These are phyloP conservation scores for Rhinella marina DNA, from an alignment of 2,797 vertebrate genomes.

Conservation along the genomic window DNA sequence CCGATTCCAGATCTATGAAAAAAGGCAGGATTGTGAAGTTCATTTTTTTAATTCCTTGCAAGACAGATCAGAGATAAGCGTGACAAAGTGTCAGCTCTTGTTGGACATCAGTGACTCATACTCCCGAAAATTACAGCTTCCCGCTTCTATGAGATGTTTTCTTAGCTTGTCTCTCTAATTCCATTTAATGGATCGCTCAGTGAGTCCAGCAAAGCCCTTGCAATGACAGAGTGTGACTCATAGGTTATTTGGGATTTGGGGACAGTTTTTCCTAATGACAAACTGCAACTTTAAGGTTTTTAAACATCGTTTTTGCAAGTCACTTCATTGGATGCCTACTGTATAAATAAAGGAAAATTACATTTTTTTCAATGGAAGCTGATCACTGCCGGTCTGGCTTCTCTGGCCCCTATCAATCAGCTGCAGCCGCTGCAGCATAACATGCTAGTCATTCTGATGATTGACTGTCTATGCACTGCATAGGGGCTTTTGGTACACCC, in stretches of 20 bases:
- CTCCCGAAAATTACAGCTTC: constrained; percentile 37
- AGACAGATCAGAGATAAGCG: constrained; percentile 8
- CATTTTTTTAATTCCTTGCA: background rate
- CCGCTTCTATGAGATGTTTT: constrained; percentile 41
- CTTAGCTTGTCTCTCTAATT: constrained; percentile 38
- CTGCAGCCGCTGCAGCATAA: no score
- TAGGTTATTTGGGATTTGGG: constrained; percentile 41
- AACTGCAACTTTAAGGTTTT: background rate
- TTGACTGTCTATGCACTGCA: no score
- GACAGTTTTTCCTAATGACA: background rate
- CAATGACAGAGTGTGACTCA: constrained; percentile 48
- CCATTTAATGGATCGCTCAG: constrained; percentile 46
- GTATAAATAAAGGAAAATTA: background rate
- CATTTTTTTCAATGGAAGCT: background rate
- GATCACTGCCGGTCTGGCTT: no score
- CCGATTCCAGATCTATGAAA: background rate
- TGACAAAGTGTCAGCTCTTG: constrained; percentile 32
- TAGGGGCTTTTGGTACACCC: no score
- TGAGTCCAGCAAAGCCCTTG: constrained; percentile 23
- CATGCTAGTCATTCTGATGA: no score
- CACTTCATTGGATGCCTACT: background rate
- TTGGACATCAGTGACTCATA: constrained; percentile 35
- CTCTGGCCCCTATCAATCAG: no score
- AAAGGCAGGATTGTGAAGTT: background rate
- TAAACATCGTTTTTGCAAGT: background rate